Conservation (phyloP, 2,888 invertebrate genomes). For the Nephrotoma appendiculata region DNA sequence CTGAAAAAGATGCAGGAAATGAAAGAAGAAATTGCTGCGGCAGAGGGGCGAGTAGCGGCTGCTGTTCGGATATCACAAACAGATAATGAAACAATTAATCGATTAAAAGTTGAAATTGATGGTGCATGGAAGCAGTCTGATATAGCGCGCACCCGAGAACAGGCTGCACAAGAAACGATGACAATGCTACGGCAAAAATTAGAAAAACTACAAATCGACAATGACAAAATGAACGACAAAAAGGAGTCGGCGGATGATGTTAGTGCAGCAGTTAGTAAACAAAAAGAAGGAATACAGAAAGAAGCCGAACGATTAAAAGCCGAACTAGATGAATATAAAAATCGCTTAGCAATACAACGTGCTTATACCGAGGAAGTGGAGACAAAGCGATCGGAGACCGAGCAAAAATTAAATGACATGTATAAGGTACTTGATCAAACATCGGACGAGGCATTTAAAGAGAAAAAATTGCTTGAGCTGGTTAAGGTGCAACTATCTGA, state of each 20-base stretch:
- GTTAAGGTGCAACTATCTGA: slow-evolving; percentile 21
- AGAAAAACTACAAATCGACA: slow-evolving; percentile 22
- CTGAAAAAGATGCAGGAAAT: slow-evolving; percentile 18
- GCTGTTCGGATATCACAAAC: slow-evolving; percentile 21
- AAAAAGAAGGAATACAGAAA: slow-evolving; percentile 20
- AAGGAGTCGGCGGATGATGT: slow-evolving; percentile 16
- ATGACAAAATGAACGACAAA: slow-evolving; percentile 22
- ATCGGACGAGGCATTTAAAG: slow-evolving; percentile 26
- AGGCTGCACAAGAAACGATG: slow-evolving; percentile 27
- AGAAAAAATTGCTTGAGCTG: slow-evolving; percentile 24
- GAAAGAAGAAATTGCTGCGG: slow-evolving; percentile 18
- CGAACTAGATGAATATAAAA: slow-evolving; percentile 28
- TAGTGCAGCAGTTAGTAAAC: slow-evolving; percentile 15
- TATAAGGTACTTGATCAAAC: slow-evolving; percentile 29
- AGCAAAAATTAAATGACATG: slow-evolving; percentile 27
- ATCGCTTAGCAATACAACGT: slow-evolving; percentile 26
- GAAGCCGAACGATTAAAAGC: slow-evolving; percentile 23
- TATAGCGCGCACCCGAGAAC: slow-evolving; percentile 29
- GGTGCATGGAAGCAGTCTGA: slow-evolving; percentile 31
- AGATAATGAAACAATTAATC: slow-evolving; percentile 27
- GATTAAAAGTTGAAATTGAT: slow-evolving; percentile 27
- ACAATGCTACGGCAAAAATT: slow-evolving; percentile 24
- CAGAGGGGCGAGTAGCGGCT: slow-evolving; percentile 20
- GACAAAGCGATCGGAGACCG: slow-evolving; percentile 22
- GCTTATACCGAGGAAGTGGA: slow-evolving; percentile 28